Evolutionary conservation across 2,888 invertebrate genomes (phyloP).

Genomic region (Drosophila kambysellisi): DNA sequence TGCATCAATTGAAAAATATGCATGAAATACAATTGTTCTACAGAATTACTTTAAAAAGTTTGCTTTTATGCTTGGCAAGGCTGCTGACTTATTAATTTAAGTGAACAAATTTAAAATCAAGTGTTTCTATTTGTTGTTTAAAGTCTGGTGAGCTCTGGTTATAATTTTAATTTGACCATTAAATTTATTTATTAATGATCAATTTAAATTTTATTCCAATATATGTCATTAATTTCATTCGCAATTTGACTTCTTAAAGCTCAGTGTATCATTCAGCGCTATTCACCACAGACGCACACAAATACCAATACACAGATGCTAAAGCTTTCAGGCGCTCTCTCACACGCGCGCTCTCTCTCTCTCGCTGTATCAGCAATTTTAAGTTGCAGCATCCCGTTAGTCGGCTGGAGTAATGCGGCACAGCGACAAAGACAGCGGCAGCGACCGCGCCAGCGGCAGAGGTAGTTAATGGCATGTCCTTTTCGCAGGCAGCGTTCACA

Average conservation of each 20-base stretch:
- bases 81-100: neutral
- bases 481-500: slow-evolving; percentile 66
- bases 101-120: too few relatives aligned
- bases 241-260: neutral
- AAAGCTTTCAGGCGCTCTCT: slow-evolving; percentile 34
- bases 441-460: slow-evolving; percentile 23
- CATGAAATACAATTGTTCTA: neutral
- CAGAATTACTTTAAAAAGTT: neutral
- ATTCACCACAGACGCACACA: slow-evolving; percentile 58
- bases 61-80: neutral
- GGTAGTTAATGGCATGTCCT: slow-evolving; percentile 59
- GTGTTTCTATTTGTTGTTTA: neutral
- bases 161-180: neutral
- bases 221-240: neutral
- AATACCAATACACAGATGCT: slow-evolving; percentile 4
- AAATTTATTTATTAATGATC: neutral
- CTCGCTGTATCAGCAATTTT: slow-evolving; percentile 35
- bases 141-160: neutral
- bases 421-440: slow-evolving; percentile 23
- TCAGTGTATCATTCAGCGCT: slow-evolving; percentile 31
- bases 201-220: neutral
- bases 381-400: slow-evolving; percentile 70
- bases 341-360: slow-evolving; percentile 23
- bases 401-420: slow-evolving; percentile 39
- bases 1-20: neutral